Evolutionary conservation across 1,140 invertebrate species (phyloP).

Genomic region (Cotesia typhae): DNA sequence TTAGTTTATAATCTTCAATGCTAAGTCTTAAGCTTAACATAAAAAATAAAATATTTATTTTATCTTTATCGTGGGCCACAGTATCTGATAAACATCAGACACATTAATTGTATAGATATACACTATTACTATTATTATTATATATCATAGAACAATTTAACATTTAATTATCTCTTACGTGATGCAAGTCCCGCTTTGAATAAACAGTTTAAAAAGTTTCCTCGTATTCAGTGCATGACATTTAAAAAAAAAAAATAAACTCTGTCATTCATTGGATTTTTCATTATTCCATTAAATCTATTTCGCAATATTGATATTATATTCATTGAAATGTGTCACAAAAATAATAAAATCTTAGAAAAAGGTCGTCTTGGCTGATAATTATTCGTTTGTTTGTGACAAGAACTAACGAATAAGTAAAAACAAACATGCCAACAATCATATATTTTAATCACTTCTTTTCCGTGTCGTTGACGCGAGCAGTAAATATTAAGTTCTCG

Average conservation of each 20-base stretch:
- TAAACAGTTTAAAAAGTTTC: constrained; percentile 10
- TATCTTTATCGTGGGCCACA: neutral
- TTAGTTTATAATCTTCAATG: too few relatives aligned
- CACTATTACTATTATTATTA: too few relatives aligned
- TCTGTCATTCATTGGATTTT: neutral
- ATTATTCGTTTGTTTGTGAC: too few relatives aligned
- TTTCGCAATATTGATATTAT: neutral
- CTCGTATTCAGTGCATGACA: constrained; percentile 9
- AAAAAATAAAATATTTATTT: neutral
- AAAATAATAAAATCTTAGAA: neutral
- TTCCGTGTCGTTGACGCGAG: too few relatives aligned
- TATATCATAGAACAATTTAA: neutral
- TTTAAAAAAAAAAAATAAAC: neutral
- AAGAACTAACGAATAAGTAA: too few relatives aligned
- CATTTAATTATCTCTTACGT: constrained; percentile 17
- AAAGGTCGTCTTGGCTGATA: neutral
- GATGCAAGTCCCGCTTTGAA: neutral
- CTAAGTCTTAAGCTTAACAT: neutral
- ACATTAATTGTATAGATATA: too few relatives aligned
- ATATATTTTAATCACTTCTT: too few relatives aligned
- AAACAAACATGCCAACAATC: too few relatives aligned
- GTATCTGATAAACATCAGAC: neutral
- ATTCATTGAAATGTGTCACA: too few relatives aligned
- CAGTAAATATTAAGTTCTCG: too few relatives aligned
- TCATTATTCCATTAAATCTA: neutral